Conservation (phyloP, 2,113 vertebrate genomes). For the Rhizomys pruinosus region DNA sequence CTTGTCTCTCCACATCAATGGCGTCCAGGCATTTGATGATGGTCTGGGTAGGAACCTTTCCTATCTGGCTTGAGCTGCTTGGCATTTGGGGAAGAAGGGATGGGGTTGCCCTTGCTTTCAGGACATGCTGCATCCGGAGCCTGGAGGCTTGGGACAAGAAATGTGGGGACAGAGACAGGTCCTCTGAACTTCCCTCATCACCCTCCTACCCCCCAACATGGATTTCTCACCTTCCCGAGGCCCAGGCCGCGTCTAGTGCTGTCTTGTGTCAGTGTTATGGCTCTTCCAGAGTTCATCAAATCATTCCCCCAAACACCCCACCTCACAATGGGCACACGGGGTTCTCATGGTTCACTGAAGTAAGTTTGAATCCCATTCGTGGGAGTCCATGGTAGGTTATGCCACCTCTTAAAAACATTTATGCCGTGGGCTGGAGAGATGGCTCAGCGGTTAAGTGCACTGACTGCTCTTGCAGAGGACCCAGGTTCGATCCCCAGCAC, state of each 20-base stretch:
- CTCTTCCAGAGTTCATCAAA: not conserved
- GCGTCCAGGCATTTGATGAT: not conserved
- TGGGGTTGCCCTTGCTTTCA: not conserved
- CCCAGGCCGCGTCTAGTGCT: not conserved
- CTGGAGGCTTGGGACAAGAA: not conserved
- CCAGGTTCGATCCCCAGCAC: too few relatives aligned
- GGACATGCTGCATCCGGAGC: rapidly evolving
- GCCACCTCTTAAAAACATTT: too few relatives aligned
- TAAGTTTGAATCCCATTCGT: not conserved
- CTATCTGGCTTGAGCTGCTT: not conserved
- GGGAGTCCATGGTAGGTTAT: not conserved
- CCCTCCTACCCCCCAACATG: not conserved
- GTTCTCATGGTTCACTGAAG: not conserved
- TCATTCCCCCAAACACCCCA: not conserved
- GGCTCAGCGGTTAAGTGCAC: too few relatives aligned
- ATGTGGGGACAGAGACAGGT: not conserved
- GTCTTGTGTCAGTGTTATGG: too few relatives aligned
- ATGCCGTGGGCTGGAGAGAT: too few relatives aligned
- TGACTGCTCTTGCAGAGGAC: too few relatives aligned
- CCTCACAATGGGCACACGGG: not conserved
- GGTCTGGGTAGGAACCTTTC: not conserved
- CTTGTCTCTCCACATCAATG: not conserved
- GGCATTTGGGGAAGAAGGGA: not conserved
- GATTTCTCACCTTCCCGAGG: not conserved
- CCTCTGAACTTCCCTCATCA: not conserved